Evolutionary conservation across 92 coral and sea anemone genomes (phyloP).

Genomic region (Phymanthus crucifer): DNA sequence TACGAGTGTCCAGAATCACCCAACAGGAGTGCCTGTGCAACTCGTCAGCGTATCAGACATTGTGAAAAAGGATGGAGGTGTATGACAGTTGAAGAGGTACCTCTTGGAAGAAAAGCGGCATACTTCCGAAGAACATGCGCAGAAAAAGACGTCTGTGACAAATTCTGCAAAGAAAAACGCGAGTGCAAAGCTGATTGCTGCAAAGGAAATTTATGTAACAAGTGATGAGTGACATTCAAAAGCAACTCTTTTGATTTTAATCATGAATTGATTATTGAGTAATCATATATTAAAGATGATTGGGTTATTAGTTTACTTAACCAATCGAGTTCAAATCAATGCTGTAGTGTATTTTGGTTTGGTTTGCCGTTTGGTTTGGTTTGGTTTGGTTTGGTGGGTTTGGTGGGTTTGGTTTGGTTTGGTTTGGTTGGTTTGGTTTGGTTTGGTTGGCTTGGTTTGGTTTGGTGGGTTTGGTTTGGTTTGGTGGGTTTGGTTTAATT

Average conservation of each 20-base stretch:
- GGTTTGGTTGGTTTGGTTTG: too few relatives aligned
- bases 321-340: too few relatives aligned
- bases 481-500: too few relatives aligned
- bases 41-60: background rate
- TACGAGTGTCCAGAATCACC: conserved; percentile 47
- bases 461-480: too few relatives aligned
- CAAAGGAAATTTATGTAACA: conserved; percentile 43
- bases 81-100: conserved; percentile 34
- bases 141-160: conserved; percentile 36
- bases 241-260: background rate
- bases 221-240: background rate
- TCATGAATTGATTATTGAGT: background rate
- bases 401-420: too few relatives aligned
- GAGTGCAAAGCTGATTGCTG: conserved; percentile 47
- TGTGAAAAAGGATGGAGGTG: conserved; percentile 53
- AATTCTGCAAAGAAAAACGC: conserved; percentile 45
- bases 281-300: background rate
- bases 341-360: too few relatives aligned
- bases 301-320: too few relatives aligned
- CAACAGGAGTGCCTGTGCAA: conserved; percentile 29
- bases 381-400: too few relatives aligned
- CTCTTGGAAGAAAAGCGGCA: conserved; percentile 24
- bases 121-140: conserved; percentile 53
- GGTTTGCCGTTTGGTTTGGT: too few relatives aligned
- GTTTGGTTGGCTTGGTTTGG: too few relatives aligned